Conservation (phyloP, 2,888 invertebrate species). For the Pasiphila rectangulata region DNA sequence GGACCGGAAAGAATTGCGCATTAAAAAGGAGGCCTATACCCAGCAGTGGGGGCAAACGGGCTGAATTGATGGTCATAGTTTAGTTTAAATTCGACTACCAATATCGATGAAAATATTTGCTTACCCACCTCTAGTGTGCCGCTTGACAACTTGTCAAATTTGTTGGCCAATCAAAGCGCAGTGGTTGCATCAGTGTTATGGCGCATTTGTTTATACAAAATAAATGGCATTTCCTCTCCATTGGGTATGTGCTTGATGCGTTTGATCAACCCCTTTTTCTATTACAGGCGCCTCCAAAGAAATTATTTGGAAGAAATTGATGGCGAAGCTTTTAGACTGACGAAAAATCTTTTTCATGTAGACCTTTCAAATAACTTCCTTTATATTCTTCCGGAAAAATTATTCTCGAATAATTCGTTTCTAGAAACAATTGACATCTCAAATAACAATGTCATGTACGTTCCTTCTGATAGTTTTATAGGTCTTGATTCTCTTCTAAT, state of each 20-base stretch:
- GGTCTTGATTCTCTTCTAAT: conserved; percentile 82
- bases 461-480: conserved; percentile 81
- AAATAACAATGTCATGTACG: conserved; percentile 81
- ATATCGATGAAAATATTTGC: too few relatives aligned
- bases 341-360: conserved; percentile 84
- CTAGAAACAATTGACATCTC: conserved; percentile 84
- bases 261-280: conserved; percentile 28
- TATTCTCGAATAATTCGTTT: conserved; percentile 81
- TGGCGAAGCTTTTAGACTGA: conserved; percentile 76
- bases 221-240: conserved; percentile 7
- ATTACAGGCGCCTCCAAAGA: conserved; percentile 83
- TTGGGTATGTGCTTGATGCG: too few relatives aligned
- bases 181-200: too few relatives aligned
- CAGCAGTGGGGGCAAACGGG: too few relatives aligned
- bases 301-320: conserved; percentile 84
- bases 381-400: conserved; percentile 74
- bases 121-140: too few relatives aligned
- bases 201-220: conserved; percentile 6
- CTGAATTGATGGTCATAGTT: too few relatives aligned
- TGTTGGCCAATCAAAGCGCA: too few relatives aligned
- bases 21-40: too few relatives aligned
- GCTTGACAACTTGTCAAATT: too few relatives aligned
- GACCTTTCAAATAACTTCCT: conserved; percentile 85
- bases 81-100: too few relatives aligned
- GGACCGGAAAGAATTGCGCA: too few relatives aligned